Conservation (phyloP, 1,140 invertebrate species). For the Drosophila watanabei region DNA sequence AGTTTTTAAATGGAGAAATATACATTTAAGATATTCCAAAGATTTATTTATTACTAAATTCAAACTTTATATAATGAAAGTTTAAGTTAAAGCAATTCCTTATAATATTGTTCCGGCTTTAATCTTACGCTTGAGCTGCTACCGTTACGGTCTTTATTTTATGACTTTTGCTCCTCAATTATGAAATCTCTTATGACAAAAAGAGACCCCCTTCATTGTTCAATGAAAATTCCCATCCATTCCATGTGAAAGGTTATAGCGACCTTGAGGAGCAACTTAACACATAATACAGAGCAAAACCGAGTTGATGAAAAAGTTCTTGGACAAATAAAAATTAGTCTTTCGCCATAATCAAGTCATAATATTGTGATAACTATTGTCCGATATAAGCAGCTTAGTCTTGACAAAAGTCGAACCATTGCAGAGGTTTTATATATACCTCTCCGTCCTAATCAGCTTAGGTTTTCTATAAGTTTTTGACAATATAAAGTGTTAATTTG, state of each 20-base stretch:
- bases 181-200: constrained; percentile 30
- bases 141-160: constrained; percentile 43
- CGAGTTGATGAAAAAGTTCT: constrained; percentile 62
- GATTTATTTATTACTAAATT: not conserved
- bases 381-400: constrained; percentile 50
- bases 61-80: not conserved
- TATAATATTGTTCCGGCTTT: not conserved
- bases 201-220: constrained; percentile 50
- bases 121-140: constrained; percentile 38
- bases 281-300: constrained; percentile 77
- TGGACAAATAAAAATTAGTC: constrained; percentile 74
- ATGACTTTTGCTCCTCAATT: constrained; percentile 39
- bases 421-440: constrained; percentile 2
- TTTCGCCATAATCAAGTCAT: constrained; percentile 83
- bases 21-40: not conserved
- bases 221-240: constrained; percentile 49
- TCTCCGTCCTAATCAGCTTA: constrained; percentile 50
- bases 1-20: not conserved
- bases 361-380: constrained; percentile 78
- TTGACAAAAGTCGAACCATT: constrained; percentile 30
- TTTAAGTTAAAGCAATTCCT: not conserved
- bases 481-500: constrained; percentile 81
- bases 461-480: constrained; percentile 17
- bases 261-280: constrained; percentile 76
- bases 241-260: constrained; percentile 60